phyloP scores from a whole-genome alignment of 1,140 invertebrate species.

The Megathymus violae region DNA sequence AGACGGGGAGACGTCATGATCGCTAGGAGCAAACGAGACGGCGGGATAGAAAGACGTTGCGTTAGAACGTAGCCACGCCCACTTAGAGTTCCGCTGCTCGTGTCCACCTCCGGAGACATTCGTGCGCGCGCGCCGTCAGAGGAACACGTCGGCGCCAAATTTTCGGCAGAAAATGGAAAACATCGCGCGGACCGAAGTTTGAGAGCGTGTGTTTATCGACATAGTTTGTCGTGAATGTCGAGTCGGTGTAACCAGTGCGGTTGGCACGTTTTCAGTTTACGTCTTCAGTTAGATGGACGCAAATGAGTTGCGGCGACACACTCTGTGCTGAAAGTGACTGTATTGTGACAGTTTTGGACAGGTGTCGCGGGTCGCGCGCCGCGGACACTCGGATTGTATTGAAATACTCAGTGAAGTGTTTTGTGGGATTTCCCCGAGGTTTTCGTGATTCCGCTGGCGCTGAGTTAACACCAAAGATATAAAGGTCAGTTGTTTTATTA shows the following conservation, averaged over 20 bases:
- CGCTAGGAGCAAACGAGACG: constrained; percentile 49
- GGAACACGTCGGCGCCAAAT: constrained; percentile 55
- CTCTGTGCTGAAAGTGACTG: constrained; percentile 69
- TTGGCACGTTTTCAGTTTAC: constrained; percentile 55
- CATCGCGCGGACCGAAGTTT: constrained; percentile 48
- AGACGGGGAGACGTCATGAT: constrained; percentile 37
- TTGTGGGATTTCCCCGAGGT: constrained; percentile 60
- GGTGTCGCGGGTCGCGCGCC: constrained; percentile 50
- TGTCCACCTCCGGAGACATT: constrained; percentile 75
- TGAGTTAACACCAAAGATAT: constrained; percentile 64
- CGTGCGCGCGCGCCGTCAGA: constrained; percentile 74
- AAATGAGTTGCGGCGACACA: constrained; percentile 45
- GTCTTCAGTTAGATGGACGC: constrained; percentile 64
- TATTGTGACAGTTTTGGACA: constrained; percentile 70
- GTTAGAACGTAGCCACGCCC: constrained; percentile 77
- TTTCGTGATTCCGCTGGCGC: constrained; percentile 21
- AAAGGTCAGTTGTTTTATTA: constrained; percentile 58
- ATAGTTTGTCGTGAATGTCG: constrained; percentile 32
- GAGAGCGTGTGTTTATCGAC: constrained; percentile 21
- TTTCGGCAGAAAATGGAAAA: constrained; percentile 56
- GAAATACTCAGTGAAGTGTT: constrained; percentile 64
- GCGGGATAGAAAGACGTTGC: constrained; percentile 66
- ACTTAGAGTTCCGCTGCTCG: constrained; percentile 51
- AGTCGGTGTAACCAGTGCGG: constrained; percentile 45
- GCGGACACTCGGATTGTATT: constrained; percentile 48